Evolutionary conservation across 2,888 invertebrate species (phyloP).

Genomic region (Parasteatoda lunata): DNA sequence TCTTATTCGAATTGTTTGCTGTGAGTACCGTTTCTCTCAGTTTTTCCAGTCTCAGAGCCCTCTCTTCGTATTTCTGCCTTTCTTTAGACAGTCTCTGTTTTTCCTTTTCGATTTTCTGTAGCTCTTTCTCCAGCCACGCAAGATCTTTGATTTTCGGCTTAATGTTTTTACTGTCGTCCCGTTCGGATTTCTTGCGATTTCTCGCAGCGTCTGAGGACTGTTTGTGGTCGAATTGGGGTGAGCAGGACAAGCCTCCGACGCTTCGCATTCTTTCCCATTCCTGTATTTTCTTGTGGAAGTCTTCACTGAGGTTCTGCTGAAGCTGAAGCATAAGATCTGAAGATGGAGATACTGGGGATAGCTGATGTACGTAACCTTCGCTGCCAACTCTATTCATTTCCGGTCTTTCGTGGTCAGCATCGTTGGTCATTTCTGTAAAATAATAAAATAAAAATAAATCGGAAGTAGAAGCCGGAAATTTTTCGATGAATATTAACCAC

Average conservation of each 20-base stretch:
- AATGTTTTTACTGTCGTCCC: slow-evolving; percentile 37
- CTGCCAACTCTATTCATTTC: slow-evolving; percentile 55
- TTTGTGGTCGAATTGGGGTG: slow-evolving; percentile 37
- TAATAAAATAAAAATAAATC: too few relatives aligned
- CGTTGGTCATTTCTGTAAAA: slow-evolving; percentile 23
- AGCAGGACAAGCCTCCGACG: background rate
- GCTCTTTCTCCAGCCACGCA: slow-evolving; percentile 79
- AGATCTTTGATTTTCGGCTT: slow-evolving; percentile 71
- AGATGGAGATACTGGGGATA: slow-evolving; percentile 39
- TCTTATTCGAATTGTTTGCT: slow-evolving; percentile 73
- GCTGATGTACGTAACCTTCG: slow-evolving; percentile 55
- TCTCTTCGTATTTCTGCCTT: slow-evolving; percentile 80
- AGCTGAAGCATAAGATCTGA: slow-evolving; percentile 75
- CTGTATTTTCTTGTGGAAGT: slow-evolving; percentile 86
- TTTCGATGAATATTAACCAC: too few relatives aligned
- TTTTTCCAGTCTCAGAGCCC: slow-evolving; percentile 80
- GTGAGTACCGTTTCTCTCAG: slow-evolving; percentile 78
- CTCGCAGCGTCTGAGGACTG: slow-evolving; percentile 29
- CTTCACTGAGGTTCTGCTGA: slow-evolving; percentile 82
- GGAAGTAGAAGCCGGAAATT: too few relatives aligned
- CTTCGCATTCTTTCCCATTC: slow-evolving; percentile 83
- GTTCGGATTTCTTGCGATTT: slow-evolving; percentile 47
- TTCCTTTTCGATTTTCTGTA: slow-evolving; percentile 79
- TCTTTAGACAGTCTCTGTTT: slow-evolving; percentile 79
- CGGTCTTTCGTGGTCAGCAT: slow-evolving; percentile 10